A percentile compares a stretch with the other conserved stretches of the same genome.
These are phyloP conservation scores for Tenthredo scrophulariae DNA, from an alignment of 2,888 invertebrate genomes.

Conservation along the genomic window DNA sequence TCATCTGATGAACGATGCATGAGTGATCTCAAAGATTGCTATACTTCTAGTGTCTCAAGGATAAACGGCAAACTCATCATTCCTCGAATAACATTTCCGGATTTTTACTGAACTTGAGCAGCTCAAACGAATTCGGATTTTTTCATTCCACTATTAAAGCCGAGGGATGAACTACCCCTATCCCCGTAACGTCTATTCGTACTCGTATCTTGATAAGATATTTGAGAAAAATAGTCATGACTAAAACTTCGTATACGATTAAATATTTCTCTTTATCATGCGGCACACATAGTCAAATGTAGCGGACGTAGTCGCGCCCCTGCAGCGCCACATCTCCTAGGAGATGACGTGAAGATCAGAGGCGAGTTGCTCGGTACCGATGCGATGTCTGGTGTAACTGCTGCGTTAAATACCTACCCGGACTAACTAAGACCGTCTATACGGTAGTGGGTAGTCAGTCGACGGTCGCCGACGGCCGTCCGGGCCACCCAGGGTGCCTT, in stretches of 20 bases:
- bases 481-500: conserved; percentile 70
- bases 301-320: neutral
- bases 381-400: conserved; percentile 10
- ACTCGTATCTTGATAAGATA: no score
- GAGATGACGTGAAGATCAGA: conserved; percentile 32
- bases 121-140: no score
- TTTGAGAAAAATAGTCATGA: no score
- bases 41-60: no score
- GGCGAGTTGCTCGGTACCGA: neutral
- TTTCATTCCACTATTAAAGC: no score
- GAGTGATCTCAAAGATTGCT: neutral
- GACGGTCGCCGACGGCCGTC: conserved; percentile 46
- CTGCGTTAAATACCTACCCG: neutral
- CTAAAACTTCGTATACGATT: neutral
- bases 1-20: neutral
- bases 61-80: no score
- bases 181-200: no score
- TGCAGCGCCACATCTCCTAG: neutral
- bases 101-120: no score
- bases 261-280: neutral
- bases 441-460: neutral
- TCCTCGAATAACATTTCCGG: no score
- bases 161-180: no score
- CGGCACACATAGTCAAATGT: neutral
- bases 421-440: neutral